These are phyloP conservation scores for western clawed frog (Xenopus tropicalis) DNA, from an alignment of 2,113 vertebrate species.

Conservation along the genomic window DNA sequence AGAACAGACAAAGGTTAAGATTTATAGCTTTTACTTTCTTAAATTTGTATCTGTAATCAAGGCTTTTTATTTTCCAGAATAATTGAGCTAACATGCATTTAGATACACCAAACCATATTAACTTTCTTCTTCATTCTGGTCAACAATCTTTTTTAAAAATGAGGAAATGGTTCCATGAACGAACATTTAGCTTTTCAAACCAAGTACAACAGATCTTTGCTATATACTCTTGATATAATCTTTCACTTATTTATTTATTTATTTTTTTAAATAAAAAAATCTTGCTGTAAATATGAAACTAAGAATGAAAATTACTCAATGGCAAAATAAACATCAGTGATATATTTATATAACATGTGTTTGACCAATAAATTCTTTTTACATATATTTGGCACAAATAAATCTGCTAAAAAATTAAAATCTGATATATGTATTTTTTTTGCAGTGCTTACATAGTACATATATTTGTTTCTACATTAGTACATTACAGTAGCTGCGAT, in stretches of 20 bases:
- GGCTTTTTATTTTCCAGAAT: constrained; percentile 11
- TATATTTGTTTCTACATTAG: constrained; percentile 66
- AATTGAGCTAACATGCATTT: constrained; percentile 38
- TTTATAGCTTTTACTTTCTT: constrained; percentile 24
- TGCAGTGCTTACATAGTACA: constrained; percentile 72
- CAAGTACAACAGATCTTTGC: constrained; percentile 53
- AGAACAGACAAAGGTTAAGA: no score
- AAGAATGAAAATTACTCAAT: constrained; percentile 71
- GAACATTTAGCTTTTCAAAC: constrained; percentile 59
- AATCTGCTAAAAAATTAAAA: constrained; percentile 67
- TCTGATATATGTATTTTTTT: constrained; percentile 63
- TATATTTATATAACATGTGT: constrained; percentile 62
- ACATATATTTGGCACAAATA: constrained; percentile 74
- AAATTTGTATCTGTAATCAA: constrained; percentile 27
- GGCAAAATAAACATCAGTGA: constrained; percentile 73
- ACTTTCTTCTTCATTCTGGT: constrained; percentile 58
- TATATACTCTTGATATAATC: constrained; percentile 48
- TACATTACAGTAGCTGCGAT: constrained; percentile 64
- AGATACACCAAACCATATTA: constrained; percentile 52
- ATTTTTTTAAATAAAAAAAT: constrained; percentile 73
- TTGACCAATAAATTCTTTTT: constrained; percentile 69
- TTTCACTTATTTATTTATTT: constrained; percentile 67
- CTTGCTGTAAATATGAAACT: constrained; percentile 75
- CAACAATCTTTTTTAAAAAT: constrained; percentile 57
- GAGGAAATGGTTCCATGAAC: constrained; percentile 62